phyloP scores from a whole-genome alignment of 2,888 invertebrate genomes.

The Lithophane socia region DNA sequence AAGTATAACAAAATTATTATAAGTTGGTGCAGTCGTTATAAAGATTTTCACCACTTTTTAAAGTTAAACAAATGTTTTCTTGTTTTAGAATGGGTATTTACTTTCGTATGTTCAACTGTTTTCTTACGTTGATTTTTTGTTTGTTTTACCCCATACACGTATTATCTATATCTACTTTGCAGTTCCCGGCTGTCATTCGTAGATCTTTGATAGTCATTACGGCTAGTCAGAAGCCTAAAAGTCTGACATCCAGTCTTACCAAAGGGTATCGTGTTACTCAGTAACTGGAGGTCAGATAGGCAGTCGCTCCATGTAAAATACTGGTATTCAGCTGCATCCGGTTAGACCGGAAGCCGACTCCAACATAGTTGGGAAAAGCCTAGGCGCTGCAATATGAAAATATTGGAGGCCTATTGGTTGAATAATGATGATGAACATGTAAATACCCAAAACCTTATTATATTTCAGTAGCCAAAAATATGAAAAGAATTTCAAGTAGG shows the following conservation, averaged over 20 bases:
- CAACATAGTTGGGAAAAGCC: too few species aligned
- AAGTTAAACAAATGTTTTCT: constrained; percentile 22
- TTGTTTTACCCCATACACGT: too few species aligned
- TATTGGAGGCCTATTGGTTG: background rate
- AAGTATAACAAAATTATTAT: constrained; percentile 46
- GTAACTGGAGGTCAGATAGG: too few species aligned
- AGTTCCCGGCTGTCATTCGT: too few species aligned
- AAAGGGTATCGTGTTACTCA: too few species aligned
- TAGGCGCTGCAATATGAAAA: background rate
- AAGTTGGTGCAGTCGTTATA: constrained; percentile 25
- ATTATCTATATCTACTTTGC: too few species aligned
- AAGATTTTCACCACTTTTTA: constrained; percentile 19
- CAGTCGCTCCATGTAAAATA: too few species aligned
- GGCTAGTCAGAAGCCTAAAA: too few species aligned
- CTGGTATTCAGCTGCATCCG: too few species aligned
- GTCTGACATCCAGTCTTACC: too few species aligned
- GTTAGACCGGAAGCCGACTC: too few species aligned
- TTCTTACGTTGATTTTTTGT: background rate
- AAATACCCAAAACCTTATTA: background rate
- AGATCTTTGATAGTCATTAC: too few species aligned
- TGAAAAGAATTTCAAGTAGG: constrained; percentile 28
- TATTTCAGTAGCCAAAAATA: constrained; percentile 20
- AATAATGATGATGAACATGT: background rate
- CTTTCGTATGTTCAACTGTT: constrained; percentile 9
- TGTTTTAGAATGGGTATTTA: constrained; percentile 2